A percentile compares a stretch with the other conserved stretches of the same genome.
phyloP scores from a whole-genome alignment of 37 sponge, comb jelly and placozoan species.

The Mnemiopsis leidyi region DNA sequence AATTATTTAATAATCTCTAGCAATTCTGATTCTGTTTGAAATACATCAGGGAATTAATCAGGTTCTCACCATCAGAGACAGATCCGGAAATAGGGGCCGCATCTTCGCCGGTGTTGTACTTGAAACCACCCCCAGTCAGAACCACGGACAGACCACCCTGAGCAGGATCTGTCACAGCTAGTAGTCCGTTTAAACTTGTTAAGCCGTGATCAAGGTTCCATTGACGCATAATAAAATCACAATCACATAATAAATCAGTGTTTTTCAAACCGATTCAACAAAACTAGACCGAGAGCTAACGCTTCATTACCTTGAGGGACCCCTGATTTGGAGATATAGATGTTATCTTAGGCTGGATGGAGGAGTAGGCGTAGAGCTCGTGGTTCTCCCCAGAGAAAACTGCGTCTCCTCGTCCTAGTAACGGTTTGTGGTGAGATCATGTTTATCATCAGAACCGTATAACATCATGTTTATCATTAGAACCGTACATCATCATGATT shows the following conservation, averaged over 20 bases:
- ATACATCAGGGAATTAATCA: too few relatives aligned
- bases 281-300: background rate
- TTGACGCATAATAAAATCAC: background rate
- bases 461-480: too few relatives aligned
- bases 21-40: too few relatives aligned
- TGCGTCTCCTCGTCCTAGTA: conserved; percentile 39
- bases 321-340: background rate
- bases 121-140: conserved; percentile 43
- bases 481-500: too few relatives aligned
- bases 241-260: background rate
- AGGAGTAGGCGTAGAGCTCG: background rate
- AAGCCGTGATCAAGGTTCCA: too few relatives aligned
- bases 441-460: too few relatives aligned
- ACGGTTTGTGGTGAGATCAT: too few relatives aligned
- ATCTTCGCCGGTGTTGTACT: background rate
- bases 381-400: conserved; percentile 15
- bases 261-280: background rate
- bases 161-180: too few relatives aligned
- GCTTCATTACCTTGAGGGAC: background rate
- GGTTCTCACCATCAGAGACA: background rate
- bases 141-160: background rate
- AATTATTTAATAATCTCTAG: too few relatives aligned
- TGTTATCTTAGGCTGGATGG: background rate
- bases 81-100: conserved; percentile 1
- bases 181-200: too few relatives aligned